Conservation (phyloP, 2,888 invertebrate genomes). For the Drosophila birchii region DNA sequence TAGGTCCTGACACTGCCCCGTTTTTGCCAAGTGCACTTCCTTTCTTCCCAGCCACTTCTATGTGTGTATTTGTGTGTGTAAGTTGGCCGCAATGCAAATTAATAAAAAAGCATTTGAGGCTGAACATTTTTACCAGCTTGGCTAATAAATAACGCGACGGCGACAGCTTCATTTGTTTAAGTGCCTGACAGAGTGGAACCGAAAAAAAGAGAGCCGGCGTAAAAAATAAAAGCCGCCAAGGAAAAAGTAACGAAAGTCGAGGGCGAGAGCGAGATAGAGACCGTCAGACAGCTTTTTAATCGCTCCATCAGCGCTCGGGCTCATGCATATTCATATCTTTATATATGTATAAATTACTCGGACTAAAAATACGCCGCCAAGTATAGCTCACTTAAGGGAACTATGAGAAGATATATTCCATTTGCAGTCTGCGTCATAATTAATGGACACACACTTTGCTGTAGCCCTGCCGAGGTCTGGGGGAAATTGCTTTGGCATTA, state of each 20-base stretch:
- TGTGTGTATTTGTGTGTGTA: conserved; percentile 25
- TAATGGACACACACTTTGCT: conserved; percentile 29
- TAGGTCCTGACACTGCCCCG: too few relatives aligned
- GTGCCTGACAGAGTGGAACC: conserved; percentile 60
- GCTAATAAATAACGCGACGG: conserved; percentile 74
- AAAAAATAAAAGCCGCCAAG: conserved; percentile 23
- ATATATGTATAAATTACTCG: background rate
- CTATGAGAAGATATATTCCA: conserved; percentile 25
- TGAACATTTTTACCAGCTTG: conserved; percentile 65
- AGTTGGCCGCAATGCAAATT: conserved; percentile 72
- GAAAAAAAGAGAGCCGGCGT: conserved; percentile 8
- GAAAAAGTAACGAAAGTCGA: conserved; percentile 42
- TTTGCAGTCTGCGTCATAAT: conserved; percentile 28
- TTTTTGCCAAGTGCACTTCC: conserved; percentile 2
- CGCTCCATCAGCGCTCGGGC: conserved; percentile 35
- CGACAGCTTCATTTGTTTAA: conserved; percentile 80
- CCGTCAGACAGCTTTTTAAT: conserved; percentile 36
- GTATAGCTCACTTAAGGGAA: conserved; percentile 29
- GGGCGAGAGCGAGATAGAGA: conserved; percentile 13
- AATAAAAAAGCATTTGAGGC: conserved; percentile 80
- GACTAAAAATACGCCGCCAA: conserved; percentile 21
- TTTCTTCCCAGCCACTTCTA: background rate
- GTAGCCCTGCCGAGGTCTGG: conserved; percentile 16
- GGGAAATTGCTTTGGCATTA: conserved; percentile 31
- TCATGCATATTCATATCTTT: conserved; percentile 39